Conservation (phyloP, 1,140 invertebrate genomes). For the fruit fly (Drosophila melanogaster) region Release_6_plus_ISO1_MT NT_037436.4:9433001-9433500, state of each 20-base stretch:
- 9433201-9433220: conserved; percentile 60
- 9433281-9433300: conserved; percentile 77
- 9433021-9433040: background rate
- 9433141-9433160: conserved; percentile 24
- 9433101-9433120: conserved; percentile 48
- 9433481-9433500: conserved; percentile 44
- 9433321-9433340: conserved; percentile 67
- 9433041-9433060: conserved; percentile 11
- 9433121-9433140: conserved; percentile 35
- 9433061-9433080: conserved; percentile 23
- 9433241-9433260: conserved; percentile 4
- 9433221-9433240: conserved; percentile 45
- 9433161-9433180: conserved; percentile 33
- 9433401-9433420: conserved; percentile 6
- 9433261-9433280: conserved; percentile 42
- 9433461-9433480: conserved; percentile 60
- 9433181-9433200: conserved; percentile 70
- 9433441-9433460: conserved; percentile 36
- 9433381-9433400: background rate
- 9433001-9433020: background rate
- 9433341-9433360: conserved; percentile 9
- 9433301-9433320: conserved; percentile 79
- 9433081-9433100: conserved; percentile 29
- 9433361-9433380: background rate
- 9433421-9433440: conserved; percentile 49